phyloP scores from a whole-genome alignment of 1,140 invertebrate species.

The Melanaphis sacchari region DNA sequence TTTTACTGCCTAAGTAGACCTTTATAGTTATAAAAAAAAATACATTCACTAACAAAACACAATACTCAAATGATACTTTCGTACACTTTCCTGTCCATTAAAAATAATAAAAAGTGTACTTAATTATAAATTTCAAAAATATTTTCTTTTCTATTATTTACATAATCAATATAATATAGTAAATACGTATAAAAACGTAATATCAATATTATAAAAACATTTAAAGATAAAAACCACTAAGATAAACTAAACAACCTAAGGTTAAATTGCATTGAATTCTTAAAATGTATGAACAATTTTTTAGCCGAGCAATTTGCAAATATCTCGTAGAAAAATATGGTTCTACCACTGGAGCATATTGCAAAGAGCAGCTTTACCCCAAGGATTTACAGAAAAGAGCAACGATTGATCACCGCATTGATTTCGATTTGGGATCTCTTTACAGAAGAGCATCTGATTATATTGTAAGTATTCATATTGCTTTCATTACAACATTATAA shows the following conservation, averaged over 20 bases:
- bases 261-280: background rate
- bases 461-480: slow-evolving; percentile 67
- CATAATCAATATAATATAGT: background rate
- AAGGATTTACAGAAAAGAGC: slow-evolving; percentile 73
- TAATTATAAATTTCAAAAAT: background rate
- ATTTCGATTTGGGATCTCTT: slow-evolving; percentile 77
- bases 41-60: background rate
- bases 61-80: background rate
- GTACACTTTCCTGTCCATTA: background rate
- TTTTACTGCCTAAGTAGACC: background rate
- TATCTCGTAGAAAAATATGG: slow-evolving; percentile 77
- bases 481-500: background rate
- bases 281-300: slow-evolving; percentile 44
- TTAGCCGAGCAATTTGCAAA: slow-evolving; percentile 73
- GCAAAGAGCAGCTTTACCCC: slow-evolving; percentile 64
- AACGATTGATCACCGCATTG: slow-evolving; percentile 75
- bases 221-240: background rate
- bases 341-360: slow-evolving; percentile 64
- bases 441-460: slow-evolving; percentile 72
- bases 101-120: background rate
- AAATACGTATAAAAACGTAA: background rate
- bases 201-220: background rate
- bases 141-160: background rate
- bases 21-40: background rate
- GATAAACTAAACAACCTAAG: too few species aligned